Conservation (phyloP, 2,888 invertebrate genomes). For the Andrena minutula region DNA sequence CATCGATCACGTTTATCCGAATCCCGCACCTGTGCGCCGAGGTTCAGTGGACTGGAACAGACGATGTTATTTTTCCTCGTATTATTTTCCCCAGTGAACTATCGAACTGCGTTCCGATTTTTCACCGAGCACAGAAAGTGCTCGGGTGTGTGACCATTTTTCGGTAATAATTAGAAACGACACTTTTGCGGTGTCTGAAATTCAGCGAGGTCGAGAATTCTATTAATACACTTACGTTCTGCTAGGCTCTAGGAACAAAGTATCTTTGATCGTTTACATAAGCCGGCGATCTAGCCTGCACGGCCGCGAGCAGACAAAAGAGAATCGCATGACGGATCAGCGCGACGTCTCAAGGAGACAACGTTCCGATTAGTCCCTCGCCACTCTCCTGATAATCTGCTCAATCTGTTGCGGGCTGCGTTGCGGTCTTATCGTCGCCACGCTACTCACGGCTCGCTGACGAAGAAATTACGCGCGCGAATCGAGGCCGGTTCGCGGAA, state of each 20-base stretch:
- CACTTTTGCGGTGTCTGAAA: not conserved
- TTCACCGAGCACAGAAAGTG: constrained; percentile 2
- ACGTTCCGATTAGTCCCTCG: constrained; percentile 47
- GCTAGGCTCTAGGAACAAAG: constrained; percentile 13
- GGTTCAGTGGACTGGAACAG: not conserved
- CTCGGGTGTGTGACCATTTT: constrained; percentile 4
- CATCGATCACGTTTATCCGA: constrained; percentile 35
- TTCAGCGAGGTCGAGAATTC: constrained; percentile 6
- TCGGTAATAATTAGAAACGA: not conserved
- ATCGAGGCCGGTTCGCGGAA: constrained; percentile 24
- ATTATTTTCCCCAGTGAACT: not conserved
- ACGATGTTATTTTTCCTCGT: not conserved
- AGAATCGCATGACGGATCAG: constrained; percentile 57
- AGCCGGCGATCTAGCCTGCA: constrained; percentile 30
- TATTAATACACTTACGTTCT: not conserved
- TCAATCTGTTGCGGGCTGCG: constrained; percentile 16
- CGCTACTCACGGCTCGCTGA: constrained; percentile 12
- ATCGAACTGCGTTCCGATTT: constrained; percentile 1
- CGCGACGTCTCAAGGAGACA: constrained; percentile 61
- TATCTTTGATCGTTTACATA: constrained; percentile 55
- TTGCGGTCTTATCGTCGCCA: constrained; percentile 36
- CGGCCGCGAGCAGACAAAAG: constrained; percentile 47
- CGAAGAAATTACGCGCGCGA: constrained; percentile 17
- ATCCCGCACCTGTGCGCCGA: not conserved
- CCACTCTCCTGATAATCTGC: constrained; percentile 22